Conservation (phyloP, 2,797 vertebrate genomes). For the Myotis vivesi region DNA sequence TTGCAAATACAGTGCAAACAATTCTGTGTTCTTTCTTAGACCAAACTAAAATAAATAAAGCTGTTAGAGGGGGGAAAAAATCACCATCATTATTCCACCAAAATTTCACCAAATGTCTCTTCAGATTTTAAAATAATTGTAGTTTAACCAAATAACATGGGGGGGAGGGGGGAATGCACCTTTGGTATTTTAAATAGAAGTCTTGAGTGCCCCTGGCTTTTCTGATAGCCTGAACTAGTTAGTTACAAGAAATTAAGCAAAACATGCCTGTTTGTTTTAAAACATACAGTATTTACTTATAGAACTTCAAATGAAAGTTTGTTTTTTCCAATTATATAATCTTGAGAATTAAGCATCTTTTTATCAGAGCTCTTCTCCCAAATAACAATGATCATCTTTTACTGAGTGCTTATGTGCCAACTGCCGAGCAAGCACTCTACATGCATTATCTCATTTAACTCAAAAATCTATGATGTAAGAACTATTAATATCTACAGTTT, state of each 20-base stretch:
- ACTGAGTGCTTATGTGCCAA: background rate
- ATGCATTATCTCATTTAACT: background rate
- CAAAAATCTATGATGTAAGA: background rate
- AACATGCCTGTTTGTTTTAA: background rate
- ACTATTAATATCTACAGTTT: background rate
- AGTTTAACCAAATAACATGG: background rate
- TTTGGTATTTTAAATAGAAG: background rate
- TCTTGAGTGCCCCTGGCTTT: background rate
- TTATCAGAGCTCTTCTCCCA: background rate
- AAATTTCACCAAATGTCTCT: background rate
- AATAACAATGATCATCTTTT: background rate
- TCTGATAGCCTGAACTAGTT: background rate
- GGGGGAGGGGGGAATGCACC: background rate
- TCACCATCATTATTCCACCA: background rate
- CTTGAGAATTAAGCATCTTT: background rate
- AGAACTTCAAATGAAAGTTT: background rate
- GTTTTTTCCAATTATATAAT: background rate
- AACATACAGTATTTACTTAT: background rate
- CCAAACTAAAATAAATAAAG: conserved; percentile 49
- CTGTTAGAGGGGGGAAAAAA: background rate
- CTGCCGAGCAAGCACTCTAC: background rate
- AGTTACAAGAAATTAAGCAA: background rate
- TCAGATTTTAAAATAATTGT: conserved; percentile 12
- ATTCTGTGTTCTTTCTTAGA: conserved; percentile 49
- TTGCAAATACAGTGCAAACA: conserved; percentile 68